Evolutionary conservation across 1,140 invertebrate genomes (phyloP).

Genomic region (Lycorma delicatula): DNA sequence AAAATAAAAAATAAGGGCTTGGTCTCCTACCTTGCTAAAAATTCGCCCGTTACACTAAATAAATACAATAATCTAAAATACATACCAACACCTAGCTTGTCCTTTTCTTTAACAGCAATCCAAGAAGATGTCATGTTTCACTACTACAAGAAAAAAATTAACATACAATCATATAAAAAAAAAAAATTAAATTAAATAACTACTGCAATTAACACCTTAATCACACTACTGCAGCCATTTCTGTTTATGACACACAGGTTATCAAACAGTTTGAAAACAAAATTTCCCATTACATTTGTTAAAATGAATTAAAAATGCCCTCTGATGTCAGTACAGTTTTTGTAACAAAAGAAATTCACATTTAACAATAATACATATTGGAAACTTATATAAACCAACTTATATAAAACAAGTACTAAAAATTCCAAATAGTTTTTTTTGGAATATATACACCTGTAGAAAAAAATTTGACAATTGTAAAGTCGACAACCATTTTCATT

Average conservation of each 20-base stretch:
- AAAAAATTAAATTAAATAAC: constrained; percentile 7
- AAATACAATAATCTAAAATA: not conserved
- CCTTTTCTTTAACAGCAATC: constrained; percentile 14
- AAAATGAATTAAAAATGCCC: too few relatives aligned
- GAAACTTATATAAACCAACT: too few relatives aligned
- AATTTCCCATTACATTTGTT: not conserved
- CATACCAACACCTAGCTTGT: not conserved
- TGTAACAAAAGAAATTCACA: too few relatives aligned
- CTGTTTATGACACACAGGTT: constrained; percentile 4
- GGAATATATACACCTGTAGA: too few relatives aligned
- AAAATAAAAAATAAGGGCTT: not conserved
- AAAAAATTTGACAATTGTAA: too few relatives aligned
- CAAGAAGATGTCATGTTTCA: constrained; percentile 13
- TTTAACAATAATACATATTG: too few relatives aligned
- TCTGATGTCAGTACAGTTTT: too few relatives aligned
- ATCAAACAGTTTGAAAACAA: not conserved
- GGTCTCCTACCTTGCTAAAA: not conserved
- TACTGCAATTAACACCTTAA: not conserved
- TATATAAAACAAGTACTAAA: too few relatives aligned
- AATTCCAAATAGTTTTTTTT: too few relatives aligned
- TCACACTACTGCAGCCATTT: not conserved
- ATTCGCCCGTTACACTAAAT: too few relatives aligned
- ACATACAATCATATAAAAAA: not conserved
- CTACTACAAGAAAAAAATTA: not conserved
- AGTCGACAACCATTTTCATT: too few relatives aligned